Conservation (phyloP, 2,888 invertebrate species). For the Ditylenchus weischeri region DNA sequence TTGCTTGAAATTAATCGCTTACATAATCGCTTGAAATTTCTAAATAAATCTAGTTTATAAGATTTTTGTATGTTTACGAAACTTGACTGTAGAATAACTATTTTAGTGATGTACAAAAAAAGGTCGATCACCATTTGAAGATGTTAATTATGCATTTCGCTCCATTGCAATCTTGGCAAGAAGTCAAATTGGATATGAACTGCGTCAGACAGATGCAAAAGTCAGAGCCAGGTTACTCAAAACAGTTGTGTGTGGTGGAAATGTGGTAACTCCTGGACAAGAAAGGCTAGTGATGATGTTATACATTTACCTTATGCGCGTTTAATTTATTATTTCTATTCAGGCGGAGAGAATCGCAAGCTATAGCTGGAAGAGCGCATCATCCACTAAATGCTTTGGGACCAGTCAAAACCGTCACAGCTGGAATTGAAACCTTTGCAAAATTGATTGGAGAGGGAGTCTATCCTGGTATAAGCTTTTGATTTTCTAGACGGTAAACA, state of each 20-base stretch:
- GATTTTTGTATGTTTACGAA: too few species aligned
- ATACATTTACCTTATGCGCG: too few species aligned
- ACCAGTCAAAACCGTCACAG: constrained; percentile 39
- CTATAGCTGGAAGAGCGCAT: too few species aligned
- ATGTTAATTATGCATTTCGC: background rate
- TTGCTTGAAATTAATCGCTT: too few species aligned
- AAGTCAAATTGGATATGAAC: constrained; percentile 55
- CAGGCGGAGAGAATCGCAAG: too few species aligned
- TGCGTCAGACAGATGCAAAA: constrained; percentile 38
- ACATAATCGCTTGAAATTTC: too few species aligned
- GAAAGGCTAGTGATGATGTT: background rate
- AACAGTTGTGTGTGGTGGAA: constrained; percentile 40
- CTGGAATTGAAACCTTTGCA: constrained; percentile 46
- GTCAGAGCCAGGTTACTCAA: constrained; percentile 29
- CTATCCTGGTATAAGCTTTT: constrained; percentile 28
- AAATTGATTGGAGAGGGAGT: constrained; percentile 40
- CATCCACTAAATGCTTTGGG: background rate
- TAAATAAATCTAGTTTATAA: too few species aligned
- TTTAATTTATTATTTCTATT: background rate
- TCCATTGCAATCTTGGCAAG: constrained; percentile 24
- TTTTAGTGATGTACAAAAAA: too few species aligned
- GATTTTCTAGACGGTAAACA: background rate
- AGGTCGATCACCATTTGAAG: constrained; percentile 2
- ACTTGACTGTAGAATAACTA: too few species aligned
- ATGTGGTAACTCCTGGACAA: constrained; percentile 39